These are phyloP conservation scores for Scomber scombrus DNA, from an alignment of 2,113 vertebrate genomes.

Conservation along the genomic window DNA sequence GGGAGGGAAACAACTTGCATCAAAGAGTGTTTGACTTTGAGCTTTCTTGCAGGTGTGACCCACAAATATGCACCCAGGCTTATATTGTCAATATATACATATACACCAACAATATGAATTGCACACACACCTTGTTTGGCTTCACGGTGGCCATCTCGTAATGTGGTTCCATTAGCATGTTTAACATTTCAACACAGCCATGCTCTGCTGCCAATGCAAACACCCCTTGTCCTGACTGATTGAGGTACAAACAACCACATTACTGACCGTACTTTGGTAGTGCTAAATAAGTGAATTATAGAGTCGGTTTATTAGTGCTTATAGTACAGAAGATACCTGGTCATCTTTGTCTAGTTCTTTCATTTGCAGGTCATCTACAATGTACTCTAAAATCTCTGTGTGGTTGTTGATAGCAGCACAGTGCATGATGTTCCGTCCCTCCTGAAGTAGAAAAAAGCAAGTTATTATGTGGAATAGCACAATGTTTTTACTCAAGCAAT, in stretches of 20 bases:
- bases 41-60: slow-evolving; percentile 48
- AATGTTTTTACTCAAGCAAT: neutral
- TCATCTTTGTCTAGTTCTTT: slow-evolving; percentile 89
- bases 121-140: slow-evolving; percentile 87
- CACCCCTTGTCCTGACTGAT: slow-evolving; percentile 87
- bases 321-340: slow-evolving; percentile 70
- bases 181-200: slow-evolving; percentile 87
- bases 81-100: neutral
- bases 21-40: slow-evolving; percentile 73
- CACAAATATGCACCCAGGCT: slow-evolving; percentile 8
- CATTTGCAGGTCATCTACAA: slow-evolving; percentile 91
- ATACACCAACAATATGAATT: neutral
- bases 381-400: slow-evolving; percentile 87
- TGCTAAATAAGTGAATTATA: neutral
- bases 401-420: slow-evolving; percentile 92
- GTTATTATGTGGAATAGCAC: neutral
- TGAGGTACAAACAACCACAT: neutral
- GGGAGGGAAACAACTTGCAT: slow-evolving; percentile 59
- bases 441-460: slow-evolving; percentile 76
- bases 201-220: slow-evolving; percentile 90
- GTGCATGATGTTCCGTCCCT: slow-evolving; percentile 91
- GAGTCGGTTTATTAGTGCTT: neutral
- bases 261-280: neutral
- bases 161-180: slow-evolving; percentile 80
- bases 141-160: slow-evolving; percentile 89